Conservation (phyloP, 2,888 invertebrate genomes). For the Conops quadrifasciatus region DNA sequence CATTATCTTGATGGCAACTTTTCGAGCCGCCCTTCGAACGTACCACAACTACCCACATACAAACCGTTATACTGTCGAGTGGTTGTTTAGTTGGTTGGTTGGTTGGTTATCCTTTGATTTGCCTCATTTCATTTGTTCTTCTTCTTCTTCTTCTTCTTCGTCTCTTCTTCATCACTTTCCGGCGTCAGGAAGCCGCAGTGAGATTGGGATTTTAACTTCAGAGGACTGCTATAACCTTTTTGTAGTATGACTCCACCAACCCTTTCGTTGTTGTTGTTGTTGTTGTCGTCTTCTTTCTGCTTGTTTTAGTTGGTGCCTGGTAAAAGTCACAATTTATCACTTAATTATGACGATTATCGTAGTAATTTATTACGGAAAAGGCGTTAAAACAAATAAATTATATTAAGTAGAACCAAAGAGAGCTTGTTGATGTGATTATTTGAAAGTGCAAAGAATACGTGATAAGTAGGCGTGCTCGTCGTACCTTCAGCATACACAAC, state of each 20-base stretch:
- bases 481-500: neutral
- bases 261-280: neutral
- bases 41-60: too few relatives aligned
- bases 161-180: neutral
- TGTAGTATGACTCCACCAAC: too few relatives aligned
- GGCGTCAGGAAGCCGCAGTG: constrained; percentile 23
- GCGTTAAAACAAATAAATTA: constrained; percentile 8
- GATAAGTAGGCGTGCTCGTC: neutral
- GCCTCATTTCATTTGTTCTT: neutral
- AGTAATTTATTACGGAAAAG: constrained; percentile 38
- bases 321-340: constrained; percentile 40
- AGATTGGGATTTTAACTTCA: constrained; percentile 33
- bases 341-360: constrained; percentile 43
- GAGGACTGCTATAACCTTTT: constrained; percentile 1
- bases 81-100: neutral
- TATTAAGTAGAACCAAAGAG: neutral
- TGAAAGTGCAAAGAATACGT: too few relatives aligned
- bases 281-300: neutral
- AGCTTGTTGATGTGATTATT: too few relatives aligned
- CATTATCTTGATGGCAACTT: constrained; percentile 39
- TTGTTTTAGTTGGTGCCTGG: constrained; percentile 5
- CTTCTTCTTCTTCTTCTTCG: neutral
- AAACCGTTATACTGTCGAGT: neutral
- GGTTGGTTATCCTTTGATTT: neutral
- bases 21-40: constrained; percentile 17